phyloP scores from a whole-genome alignment of 2,113 vertebrate species.

The Pica pica region DNA sequence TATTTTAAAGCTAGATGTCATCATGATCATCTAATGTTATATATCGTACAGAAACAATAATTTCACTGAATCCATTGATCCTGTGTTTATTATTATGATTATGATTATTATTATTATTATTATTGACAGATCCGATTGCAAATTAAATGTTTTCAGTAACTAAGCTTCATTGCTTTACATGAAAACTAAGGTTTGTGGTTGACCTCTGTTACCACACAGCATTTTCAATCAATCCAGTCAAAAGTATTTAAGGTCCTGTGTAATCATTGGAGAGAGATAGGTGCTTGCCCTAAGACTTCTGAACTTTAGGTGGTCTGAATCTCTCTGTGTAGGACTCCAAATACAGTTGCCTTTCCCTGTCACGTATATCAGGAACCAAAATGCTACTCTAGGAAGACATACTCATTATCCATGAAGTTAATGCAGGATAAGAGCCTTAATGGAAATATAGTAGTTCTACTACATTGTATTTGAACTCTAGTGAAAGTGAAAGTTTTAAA shows the following conservation, averaged over 20 bases:
- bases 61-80: not conserved
- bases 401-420: not conserved
- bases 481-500: not conserved
- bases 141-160: not conserved
- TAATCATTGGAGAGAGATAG: not conserved
- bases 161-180: not conserved
- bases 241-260: not conserved
- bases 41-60: not conserved
- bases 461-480: not conserved
- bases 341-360: not conserved
- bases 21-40: not conserved
- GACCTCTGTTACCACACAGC: not conserved
- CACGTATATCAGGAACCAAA: not conserved
- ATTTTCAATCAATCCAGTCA: not conserved
- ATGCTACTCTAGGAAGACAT: not conserved
- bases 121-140: not conserved
- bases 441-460: not conserved
- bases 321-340: not conserved
- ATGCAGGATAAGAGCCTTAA: not conserved
- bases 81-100: not conserved
- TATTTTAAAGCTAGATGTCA: not conserved
- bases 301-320: not conserved
- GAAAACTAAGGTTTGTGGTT: not conserved
- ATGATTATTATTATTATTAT: not conserved
- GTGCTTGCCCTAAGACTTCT: not conserved